A percentile compares a stretch with the other conserved stretches of the same genome.
These are phyloP conservation scores for Polyommatus icarus DNA, from an alignment of 2,888 invertebrate species.

Conservation along the genomic window DNA sequence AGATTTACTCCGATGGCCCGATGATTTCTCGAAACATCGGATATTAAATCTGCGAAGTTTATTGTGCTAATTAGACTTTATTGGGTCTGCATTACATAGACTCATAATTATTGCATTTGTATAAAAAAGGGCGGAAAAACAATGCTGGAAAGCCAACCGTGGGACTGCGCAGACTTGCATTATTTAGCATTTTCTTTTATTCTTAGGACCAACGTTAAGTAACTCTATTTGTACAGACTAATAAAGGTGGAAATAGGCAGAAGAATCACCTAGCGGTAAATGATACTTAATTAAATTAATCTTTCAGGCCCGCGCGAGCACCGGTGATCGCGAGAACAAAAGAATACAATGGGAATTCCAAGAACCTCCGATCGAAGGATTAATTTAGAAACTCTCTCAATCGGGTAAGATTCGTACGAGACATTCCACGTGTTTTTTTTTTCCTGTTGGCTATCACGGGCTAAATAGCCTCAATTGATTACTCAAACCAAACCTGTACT, in stretches of 20 bases:
- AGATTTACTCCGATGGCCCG: background rate
- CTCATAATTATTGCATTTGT: background rate
- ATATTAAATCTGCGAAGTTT: background rate
- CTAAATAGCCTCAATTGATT: background rate
- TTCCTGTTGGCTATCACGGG: background rate
- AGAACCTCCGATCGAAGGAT: no score
- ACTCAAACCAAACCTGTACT: background rate
- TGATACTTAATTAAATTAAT: no score
- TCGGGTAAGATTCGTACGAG: no score
- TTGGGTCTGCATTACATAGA: background rate
- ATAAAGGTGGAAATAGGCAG: background rate
- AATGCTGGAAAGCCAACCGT: background rate
- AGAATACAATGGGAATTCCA: no score
- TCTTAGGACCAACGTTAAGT: background rate
- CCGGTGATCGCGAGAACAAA: no score
- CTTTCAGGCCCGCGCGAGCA: no score
- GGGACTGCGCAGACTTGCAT: background rate
- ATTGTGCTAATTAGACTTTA: background rate
- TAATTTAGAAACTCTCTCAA: no score
- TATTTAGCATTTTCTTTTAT: slow-evolving; percentile 2
- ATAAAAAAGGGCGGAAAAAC: background rate
- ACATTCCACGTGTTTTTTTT: no score
- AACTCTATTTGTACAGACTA: background rate
- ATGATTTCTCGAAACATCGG: background rate
- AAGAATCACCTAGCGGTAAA: background rate